These are phyloP conservation scores for Coenonympha glycerion DNA, from an alignment of 2,888 invertebrate species.

Conservation along the genomic window DNA sequence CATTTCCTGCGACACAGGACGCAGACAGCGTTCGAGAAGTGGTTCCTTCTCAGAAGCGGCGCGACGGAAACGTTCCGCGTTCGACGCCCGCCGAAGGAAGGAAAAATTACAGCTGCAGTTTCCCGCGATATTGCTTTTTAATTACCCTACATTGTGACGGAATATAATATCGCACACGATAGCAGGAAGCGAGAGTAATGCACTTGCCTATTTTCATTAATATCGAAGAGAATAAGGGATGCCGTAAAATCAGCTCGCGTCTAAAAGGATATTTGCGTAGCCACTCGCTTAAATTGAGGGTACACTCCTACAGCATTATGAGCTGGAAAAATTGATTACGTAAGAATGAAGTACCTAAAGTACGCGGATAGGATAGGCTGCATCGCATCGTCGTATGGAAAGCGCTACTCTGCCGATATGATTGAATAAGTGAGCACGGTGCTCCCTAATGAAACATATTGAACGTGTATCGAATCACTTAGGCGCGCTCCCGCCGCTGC, in stretches of 20 bases:
- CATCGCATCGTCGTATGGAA: constrained; percentile 39
- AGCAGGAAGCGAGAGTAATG: neutral
- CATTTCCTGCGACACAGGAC: constrained; percentile 73
- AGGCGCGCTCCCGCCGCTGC: no score
- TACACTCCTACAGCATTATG: constrained; percentile 35
- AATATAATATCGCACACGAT: no score
- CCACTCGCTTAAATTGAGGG: constrained; percentile 50
- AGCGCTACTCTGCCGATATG: constrained; percentile 57
- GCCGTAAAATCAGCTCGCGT: constrained; percentile 24
- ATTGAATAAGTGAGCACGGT: constrained; percentile 71
- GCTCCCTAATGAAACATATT: constrained; percentile 74
- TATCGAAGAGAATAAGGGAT: constrained; percentile 7
- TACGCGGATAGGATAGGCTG: constrained; percentile 47
- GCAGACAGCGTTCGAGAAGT: constrained; percentile 58
- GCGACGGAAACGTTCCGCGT: constrained; percentile 43
- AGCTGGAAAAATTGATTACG: constrained; percentile 64
- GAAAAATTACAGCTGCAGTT: constrained; percentile 43
- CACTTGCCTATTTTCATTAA: neutral
- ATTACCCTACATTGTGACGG: constrained; percentile 11
- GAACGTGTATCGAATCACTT: constrained; percentile 76
- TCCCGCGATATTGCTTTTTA: constrained; percentile 35
- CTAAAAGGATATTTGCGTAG: constrained; percentile 35
- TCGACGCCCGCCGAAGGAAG: constrained; percentile 41
- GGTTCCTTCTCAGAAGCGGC: constrained; percentile 41
- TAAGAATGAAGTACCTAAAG: constrained; percentile 55